A percentile compares a stretch with the other conserved stretches of the same genome.
phyloP scores from a whole-genome alignment of 2,113 vertebrate species.

The Microtus ochrogaster region DNA sequence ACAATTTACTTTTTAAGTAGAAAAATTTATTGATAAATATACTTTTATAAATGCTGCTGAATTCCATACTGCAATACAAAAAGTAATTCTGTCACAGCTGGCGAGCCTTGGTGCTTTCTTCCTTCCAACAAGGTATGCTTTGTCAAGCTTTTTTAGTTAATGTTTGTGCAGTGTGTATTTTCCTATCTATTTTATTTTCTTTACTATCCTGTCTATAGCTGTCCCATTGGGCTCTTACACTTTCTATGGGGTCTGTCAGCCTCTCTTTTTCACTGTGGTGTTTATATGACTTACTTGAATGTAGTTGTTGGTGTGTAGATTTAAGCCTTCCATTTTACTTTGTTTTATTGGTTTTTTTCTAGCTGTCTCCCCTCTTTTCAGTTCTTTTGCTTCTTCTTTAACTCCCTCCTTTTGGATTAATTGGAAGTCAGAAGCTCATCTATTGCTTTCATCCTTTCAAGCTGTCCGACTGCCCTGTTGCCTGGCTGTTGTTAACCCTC shows the following conservation, averaged over 20 bases:
- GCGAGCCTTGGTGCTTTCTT: no score
- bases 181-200: neutral
- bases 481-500: neutral
- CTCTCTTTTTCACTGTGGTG: neutral
- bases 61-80: neutral
- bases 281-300: neutral
- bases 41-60: neutral
- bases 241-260: neutral
- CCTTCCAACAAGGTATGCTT: neutral
- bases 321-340: neutral
- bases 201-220: neutral
- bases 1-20: neutral
- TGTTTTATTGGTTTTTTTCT: neutral
- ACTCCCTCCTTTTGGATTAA: neutral
- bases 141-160: neutral
- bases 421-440: neutral
- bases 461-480: neutral
- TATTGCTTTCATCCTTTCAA: neutral
- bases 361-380: neutral
- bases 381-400: neutral
- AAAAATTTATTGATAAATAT: conserved; percentile 11
- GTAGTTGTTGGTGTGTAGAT: neutral
- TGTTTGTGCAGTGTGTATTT: neutral
- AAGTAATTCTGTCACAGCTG: neutral
- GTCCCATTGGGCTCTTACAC: neutral